Evolutionary conservation across 2,888 invertebrate species (phyloP).

Genomic region (Hydrotaea cyrtoneurina): DNA sequence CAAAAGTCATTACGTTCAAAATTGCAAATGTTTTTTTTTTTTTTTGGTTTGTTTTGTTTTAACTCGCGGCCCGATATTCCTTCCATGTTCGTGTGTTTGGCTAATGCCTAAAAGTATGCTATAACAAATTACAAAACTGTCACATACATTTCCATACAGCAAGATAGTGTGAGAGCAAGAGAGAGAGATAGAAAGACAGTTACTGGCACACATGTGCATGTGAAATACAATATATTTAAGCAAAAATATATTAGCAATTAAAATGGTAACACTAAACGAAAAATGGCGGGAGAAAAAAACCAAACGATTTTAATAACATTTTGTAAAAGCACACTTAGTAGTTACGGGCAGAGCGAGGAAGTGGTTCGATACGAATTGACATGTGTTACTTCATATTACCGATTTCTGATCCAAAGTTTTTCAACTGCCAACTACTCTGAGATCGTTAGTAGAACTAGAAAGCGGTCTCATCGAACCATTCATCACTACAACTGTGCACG

Average conservation of each 20-base stretch:
- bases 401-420: too few relatives aligned
- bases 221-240: conserved; percentile 29
- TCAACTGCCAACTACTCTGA: too few relatives aligned
- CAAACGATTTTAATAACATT: conserved; percentile 49
- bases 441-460: too few relatives aligned
- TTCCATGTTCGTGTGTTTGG: conserved; percentile 7
- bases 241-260: conserved; percentile 61
- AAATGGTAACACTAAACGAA: conserved; percentile 46
- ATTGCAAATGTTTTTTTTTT: conserved; percentile 24
- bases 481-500: too few relatives aligned
- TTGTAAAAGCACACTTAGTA: too few relatives aligned
- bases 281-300: conserved; percentile 11
- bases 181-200: too few relatives aligned
- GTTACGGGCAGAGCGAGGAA: too few relatives aligned
- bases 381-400: too few relatives aligned
- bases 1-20: conserved; percentile 27
- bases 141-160: neutral
- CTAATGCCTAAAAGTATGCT: conserved; percentile 57
- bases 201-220: neutral
- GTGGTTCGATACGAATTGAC: too few relatives aligned
- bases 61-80: too few relatives aligned
- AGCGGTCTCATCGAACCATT: too few relatives aligned
- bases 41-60: neutral
- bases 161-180: neutral
- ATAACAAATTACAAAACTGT: conserved; percentile 48